Evolutionary conservation across 1,140 invertebrate genomes (phyloP), one percentile per base, ranked within the genome.

Genomic region (Epicauta chinensis): DNA sequence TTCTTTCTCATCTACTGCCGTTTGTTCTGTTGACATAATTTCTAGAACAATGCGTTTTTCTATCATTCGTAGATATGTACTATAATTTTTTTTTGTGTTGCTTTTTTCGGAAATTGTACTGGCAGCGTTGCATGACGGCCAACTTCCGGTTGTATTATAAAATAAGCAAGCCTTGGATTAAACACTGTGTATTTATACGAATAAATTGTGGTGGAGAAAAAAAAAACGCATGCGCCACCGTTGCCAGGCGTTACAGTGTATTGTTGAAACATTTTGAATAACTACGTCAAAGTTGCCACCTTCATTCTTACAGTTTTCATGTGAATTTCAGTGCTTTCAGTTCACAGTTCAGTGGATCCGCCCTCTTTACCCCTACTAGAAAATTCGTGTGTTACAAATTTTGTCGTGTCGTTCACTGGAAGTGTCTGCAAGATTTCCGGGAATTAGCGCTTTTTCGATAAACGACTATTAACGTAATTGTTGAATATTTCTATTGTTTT

Each of bases 251-350:
- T 61, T 55, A 61, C 59, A 53, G 4, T 62, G 56, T 51, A 62
- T 65, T 62, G 59, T 61, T 59, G 59, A 61, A 62, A 64, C 64
- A 66, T 67, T n/a, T 69, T 65, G 67, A 66, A 67, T 67, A 66
- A 60, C 58, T 65, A 66, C 63, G 61, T 61, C 61, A 66, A 59
- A 61, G 55, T 57, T 58, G 50, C 59, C 61, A 56, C 58, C 59
- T 61, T 56, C 47, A 60, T 60, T 53, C 57, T 58, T 60, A 64
- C 64, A 68, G 66, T 68, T 68, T 68, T 62, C 64, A 62, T 53
- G 62, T 63, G 64, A 63, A 62, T 59, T 66, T 65, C 66, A 61
- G 56, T 62, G 60, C 49, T 66, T 66, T 63, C 64, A 62, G 58
- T 62, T 60, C 59, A 52, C 56, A 51, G 59, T 59, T 39, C 39